Evolutionary conservation across 1,140 invertebrate genomes (phyloP), one percentile per base, ranked within the genome.

Genomic region (Meloidogyne floridensis): DNA sequence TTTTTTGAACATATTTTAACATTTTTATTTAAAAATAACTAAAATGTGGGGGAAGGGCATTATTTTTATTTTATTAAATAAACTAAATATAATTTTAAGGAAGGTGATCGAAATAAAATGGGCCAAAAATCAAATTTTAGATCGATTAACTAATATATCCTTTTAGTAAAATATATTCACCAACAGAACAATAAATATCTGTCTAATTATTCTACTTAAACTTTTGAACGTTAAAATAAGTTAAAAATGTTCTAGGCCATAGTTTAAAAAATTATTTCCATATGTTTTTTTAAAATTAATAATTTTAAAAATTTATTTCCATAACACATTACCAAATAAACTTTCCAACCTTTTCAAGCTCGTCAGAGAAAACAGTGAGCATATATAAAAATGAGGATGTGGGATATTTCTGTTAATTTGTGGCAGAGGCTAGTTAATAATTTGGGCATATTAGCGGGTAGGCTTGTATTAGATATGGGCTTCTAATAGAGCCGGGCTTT

Each of bases 211-310:
- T n/a, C 4, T 15, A n/a, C 5, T 65, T 65, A 65, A 65, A 65
- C n/a, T 15, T 65, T 59, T n/a, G 59, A 65, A 65, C 59, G n/a
- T 65, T 59, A 5, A 15, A 47, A 47, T 47, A 47, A 47, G 11
- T 59, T 15, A 59, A 15, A 59, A 59, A 15, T 8, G 59, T 65
- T 65, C 56, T 15, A 59, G n/a, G 6, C 5, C 32, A 32, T 65
- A n/a, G n/a, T 65, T 65, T 65, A n/a, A 18, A 59, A 59, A 65
- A 65, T 59, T 65, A n/a, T 65, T 65, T 65, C 59, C 59, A 65
- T 65, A n/a, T 65, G 59, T 65, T 65, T 65, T 65, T 65, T 2
- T 4, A 7, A n/a, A 65, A 65, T n/a, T 32, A 32, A 1, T 32
- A 32, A 32, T 32, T 65, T 65, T 65, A n/a, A 18, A 59, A 59